phyloP scores from a whole-genome alignment of 2,797 vertebrate genomes.

The Sternotherus odoratus region DNA sequence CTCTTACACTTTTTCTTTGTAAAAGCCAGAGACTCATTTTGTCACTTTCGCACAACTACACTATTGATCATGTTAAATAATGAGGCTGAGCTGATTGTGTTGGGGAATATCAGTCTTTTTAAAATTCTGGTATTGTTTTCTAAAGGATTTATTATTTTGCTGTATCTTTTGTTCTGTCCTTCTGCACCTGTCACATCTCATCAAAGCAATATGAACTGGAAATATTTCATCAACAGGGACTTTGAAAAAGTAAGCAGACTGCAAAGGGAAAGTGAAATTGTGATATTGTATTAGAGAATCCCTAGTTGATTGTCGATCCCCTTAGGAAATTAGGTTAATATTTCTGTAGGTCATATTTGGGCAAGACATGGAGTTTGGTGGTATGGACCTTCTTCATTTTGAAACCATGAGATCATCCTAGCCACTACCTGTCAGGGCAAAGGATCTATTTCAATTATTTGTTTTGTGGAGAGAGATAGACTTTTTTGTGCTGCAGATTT shows the following conservation, averaged over 20 bases:
- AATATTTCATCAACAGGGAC: not conserved
- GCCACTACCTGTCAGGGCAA: not conserved
- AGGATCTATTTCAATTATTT: not conserved
- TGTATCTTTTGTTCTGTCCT: not conserved
- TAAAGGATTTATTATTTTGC: not conserved
- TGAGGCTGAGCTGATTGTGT: not conserved
- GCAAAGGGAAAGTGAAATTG: not conserved
- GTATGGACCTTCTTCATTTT: not conserved
- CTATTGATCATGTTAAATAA: not conserved
- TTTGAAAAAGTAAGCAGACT: not conserved
- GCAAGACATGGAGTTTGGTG: not conserved
- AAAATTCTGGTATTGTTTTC: not conserved
- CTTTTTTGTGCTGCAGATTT: not conserved
- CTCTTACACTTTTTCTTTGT: not conserved
- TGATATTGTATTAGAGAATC: not conserved
- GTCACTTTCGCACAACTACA: no score
- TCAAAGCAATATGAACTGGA: not conserved
- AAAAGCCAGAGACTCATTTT: not conserved
- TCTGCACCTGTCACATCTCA: not conserved
- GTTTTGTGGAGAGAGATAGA: not conserved
- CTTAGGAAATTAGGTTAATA: not conserved
- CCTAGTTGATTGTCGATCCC: not conserved
- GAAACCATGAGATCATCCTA: not conserved
- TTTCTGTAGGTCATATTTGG: not conserved
- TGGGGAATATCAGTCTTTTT: not conserved